A percentile compares a stretch with the other conserved stretches of the same genome.
Evolutionary conservation across 2,888 invertebrate genomes (phyloP).

Genomic region (Cephalotes varians): DNA sequence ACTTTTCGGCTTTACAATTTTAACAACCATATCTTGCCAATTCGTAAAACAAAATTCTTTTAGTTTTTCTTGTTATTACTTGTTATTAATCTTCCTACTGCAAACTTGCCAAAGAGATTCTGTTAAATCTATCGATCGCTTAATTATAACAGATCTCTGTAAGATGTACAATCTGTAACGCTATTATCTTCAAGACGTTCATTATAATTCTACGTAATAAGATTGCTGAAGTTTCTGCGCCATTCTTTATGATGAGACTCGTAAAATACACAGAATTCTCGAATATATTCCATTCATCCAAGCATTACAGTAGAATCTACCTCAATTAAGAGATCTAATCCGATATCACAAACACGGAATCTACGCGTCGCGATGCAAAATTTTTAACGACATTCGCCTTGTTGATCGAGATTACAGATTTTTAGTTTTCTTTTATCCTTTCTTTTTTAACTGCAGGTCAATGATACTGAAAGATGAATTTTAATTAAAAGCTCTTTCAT

Average conservation of each 20-base stretch:
- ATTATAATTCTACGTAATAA: constrained; percentile 17
- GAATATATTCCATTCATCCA: background rate
- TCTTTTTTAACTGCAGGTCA: background rate
- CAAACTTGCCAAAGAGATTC: constrained; percentile 7
- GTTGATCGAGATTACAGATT: background rate
- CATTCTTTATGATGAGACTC: background rate
- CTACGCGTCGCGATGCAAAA: background rate
- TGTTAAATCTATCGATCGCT: constrained; percentile 1
- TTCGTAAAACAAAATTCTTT: background rate
- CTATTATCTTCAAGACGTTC: constrained; percentile 1
- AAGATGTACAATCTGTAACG: background rate
- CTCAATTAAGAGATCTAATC: constrained; percentile 16
- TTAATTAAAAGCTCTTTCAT: constrained; percentile 25
- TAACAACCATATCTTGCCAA: background rate
- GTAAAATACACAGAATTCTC: background rate
- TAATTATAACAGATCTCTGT: background rate
- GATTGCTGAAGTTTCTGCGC: background rate
- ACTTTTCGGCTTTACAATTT: background rate
- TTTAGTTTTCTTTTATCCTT: background rate
- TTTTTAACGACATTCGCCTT: background rate
- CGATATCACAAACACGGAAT: constrained; percentile 4
- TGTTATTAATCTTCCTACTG: background rate
- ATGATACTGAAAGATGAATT: constrained; percentile 13
- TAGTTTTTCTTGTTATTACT: background rate
- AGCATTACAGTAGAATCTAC: background rate